phyloP scores from a whole-genome alignment of 2,888 invertebrate genomes.

The Tromatobia lineatoria region DNA sequence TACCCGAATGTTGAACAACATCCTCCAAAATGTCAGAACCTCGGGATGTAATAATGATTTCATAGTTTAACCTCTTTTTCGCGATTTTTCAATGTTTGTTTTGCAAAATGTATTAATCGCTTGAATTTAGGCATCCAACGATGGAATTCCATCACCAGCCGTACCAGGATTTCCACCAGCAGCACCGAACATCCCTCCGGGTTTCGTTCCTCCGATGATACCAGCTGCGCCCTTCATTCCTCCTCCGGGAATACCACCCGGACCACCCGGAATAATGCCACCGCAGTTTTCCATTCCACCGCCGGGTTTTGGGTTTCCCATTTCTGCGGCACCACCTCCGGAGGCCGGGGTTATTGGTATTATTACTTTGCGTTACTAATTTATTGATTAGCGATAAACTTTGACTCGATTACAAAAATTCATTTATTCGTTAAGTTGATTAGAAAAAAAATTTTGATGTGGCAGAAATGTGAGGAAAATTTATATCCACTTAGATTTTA shows the following conservation, averaged over 20 bases:
- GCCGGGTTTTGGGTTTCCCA: conserved; percentile 89
- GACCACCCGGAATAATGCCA: conserved; percentile 86
- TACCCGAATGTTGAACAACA: background rate
- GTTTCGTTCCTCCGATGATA: conserved; percentile 81
- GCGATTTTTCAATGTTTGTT: background rate
- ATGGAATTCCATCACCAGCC: conserved; percentile 81
- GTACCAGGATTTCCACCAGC: conserved; percentile 82
- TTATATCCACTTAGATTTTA: too few species aligned
- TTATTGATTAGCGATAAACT: too few species aligned
- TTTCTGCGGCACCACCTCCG: conserved; percentile 77
- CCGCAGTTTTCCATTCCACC: conserved; percentile 93
- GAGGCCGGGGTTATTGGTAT: conserved; percentile 83
- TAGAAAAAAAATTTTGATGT: too few species aligned
- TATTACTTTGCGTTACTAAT: background rate
- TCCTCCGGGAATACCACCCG: conserved; percentile 82
- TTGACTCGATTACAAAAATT: too few species aligned
- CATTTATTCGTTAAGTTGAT: too few species aligned
- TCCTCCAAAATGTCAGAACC: background rate
- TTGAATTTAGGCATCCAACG: conserved; percentile 81
- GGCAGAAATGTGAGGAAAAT: too few species aligned
- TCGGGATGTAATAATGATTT: background rate
- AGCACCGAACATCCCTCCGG: conserved; percentile 79
- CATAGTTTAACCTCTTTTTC: background rate
- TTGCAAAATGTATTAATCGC: background rate
- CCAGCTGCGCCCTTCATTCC: conserved; percentile 82